These are phyloP conservation scores for Crenuchus spilurus DNA, from an alignment of 2,797 vertebrate species.

Conservation along the genomic window DNA sequence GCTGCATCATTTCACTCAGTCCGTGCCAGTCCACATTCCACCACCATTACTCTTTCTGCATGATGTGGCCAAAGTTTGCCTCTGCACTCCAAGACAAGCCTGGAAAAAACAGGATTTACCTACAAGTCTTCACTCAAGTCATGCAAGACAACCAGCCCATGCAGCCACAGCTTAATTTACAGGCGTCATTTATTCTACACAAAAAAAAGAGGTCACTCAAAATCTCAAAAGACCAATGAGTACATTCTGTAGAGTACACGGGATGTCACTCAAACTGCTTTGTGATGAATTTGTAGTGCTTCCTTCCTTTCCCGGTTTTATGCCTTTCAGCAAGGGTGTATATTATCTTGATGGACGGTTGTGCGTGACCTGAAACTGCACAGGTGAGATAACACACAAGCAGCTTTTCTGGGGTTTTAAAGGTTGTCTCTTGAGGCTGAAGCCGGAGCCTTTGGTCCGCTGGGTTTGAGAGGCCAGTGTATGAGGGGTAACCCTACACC, in stretches of 20 bases:
- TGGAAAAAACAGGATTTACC: slow-evolving; percentile 7
- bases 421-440: slow-evolving; percentile 49
- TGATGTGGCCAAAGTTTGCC: slow-evolving; percentile 43
- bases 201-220: slow-evolving; percentile 8
- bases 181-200: not conserved
- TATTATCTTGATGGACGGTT: slow-evolving; percentile 48
- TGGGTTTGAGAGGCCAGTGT: slow-evolving; percentile 57
- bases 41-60: slow-evolving; percentile 62
- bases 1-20: slow-evolving; percentile 61
- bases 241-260: slow-evolving; percentile 11
- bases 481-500: slow-evolving; percentile 73
- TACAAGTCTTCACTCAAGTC: slow-evolving; percentile 36
- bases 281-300: slow-evolving; percentile 24
- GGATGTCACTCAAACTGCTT: slow-evolving; percentile 29
- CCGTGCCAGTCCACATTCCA: slow-evolving; percentile 67
- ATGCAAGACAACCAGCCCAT: slow-evolving; percentile 38
- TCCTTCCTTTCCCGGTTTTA: slow-evolving; percentile 18
- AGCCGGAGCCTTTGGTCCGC: slow-evolving; percentile 49
- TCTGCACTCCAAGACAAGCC: slow-evolving; percentile 53
- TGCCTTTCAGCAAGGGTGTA: slow-evolving; percentile 25
- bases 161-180: slow-evolving; percentile 24
- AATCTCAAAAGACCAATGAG: slow-evolving; percentile 20
- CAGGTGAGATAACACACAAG: slow-evolving; percentile 59
- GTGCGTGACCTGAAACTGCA: slow-evolving; percentile 56
- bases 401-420: slow-evolving; percentile 45